Base-by-base conservation (phyloP, 2,888 invertebrate species). In the Eumerus sabulonum region DNA sequence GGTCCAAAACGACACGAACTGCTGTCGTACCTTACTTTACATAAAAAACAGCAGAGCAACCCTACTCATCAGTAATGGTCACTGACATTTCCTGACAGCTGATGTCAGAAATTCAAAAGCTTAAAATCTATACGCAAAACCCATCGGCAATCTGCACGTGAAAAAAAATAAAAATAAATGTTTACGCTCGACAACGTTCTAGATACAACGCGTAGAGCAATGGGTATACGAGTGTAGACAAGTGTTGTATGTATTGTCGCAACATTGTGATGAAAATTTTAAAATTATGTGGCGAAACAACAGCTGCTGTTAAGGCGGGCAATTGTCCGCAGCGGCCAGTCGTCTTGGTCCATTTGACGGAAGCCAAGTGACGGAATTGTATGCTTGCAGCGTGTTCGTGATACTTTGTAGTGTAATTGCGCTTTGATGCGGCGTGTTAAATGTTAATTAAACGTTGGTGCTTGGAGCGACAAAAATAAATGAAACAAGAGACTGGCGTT, bases 61-160 rank as follows among this genome's bases (percentile, higher is more conserved):
- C 72, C 72, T 64, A 72, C 72, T 72, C 64, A 64, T 51, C 51
- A 45, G 53, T 64, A 54, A 72, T 64, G 57, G 72, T 53, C 64
- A 72, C 64, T 64, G 72, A 64, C 64, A 64, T 45, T 59, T 72
- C 53, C 13, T 59, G 72, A 64, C 63, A 64, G 56, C 63, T 13
- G 35, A 51, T 70, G 51, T 63, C 64, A 53, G 53, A 72, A 72
- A 45, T 35, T 47, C 27, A 27, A 48, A 71, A 63, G 62, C 62
- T 63, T 71, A 62, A 68, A 68, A 59, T 68, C 59, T 60, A 53
- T 53, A 47, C 27, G 35, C 48, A n/a, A n/a, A 56, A 14, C 14
- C 36, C 51, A 56, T 35, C 48, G 40, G n/a, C 19, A 51, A 50
- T 42, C 18, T 4, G 13, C 35, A 47, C 45, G 36, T 7, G 14